Percentiles rank a stretch among this genome's conserved stretches.
phyloP scores from a whole-genome alignment of 2,797 vertebrate species.

The Melanotaenia parkinsoni region DNA sequence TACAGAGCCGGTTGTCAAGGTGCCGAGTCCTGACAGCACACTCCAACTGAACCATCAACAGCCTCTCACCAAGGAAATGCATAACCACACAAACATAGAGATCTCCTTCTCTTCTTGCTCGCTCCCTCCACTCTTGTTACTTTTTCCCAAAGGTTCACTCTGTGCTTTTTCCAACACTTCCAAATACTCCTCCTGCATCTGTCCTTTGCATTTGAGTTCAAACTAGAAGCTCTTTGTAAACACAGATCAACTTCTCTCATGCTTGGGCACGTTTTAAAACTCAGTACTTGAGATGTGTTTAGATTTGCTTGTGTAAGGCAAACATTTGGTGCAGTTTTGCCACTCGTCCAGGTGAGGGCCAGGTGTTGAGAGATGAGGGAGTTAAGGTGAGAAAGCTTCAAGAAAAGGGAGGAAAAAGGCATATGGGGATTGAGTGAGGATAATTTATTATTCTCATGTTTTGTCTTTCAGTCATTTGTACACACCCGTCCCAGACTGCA shows the following conservation, averaged over 20 bases:
- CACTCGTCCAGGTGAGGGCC: conserved; percentile 46
- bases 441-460: conserved; percentile 57
- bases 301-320: conserved; percentile 26
- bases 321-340: conserved; percentile 25
- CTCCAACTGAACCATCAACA: conserved; percentile 61
- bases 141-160: conserved; percentile 17
- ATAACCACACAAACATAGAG: conserved; percentile 20
- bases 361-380: conserved; percentile 47
- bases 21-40: conserved; percentile 72
- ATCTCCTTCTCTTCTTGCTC: conserved; percentile 14
- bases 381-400: conserved; percentile 30
- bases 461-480: conserved; percentile 42
- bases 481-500: conserved; percentile 12
- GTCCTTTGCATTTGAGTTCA: conserved; percentile 36
- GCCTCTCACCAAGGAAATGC: conserved; percentile 57
- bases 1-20: conserved; percentile 72
- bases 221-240: conserved; percentile 37
- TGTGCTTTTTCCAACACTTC: conserved; percentile 16
- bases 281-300: conserved; percentile 29
- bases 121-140: conserved; percentile 3
- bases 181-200: conserved; percentile 22
- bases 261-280: conserved; percentile 57
- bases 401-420: conserved; percentile 7
- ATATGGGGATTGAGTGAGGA: conserved; percentile 22
- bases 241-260: conserved; percentile 40